Base-by-base conservation (phyloP, 2,113 vertebrate species). In the Zosterops borbonicus region DNA sequence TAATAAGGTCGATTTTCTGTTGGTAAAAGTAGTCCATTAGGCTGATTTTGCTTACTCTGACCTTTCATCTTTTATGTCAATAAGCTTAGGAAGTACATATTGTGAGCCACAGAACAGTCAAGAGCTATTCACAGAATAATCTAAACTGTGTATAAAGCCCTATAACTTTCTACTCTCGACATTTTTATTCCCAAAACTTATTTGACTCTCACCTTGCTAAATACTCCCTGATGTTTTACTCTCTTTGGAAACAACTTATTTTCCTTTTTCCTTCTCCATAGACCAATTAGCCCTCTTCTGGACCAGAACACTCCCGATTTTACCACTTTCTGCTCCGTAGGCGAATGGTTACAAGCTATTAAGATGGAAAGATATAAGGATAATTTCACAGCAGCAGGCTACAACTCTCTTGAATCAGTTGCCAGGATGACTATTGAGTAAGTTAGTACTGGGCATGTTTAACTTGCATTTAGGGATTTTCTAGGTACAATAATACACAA, bases 301-400 rank as follows among this genome's bases (percentile, higher is more conserved):
- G 99, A 99, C 98, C 99, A 99, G 98, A 99, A 98, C 97, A 98
- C 99, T 93, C 99, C 98, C 83, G 99, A 99, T 97, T 99, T 99
- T 98, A 99, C 98, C 86, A 97, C 99, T 94, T 99, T 99, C 97
- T 98, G 99, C 98, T 99, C 99, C 50, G 99, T 99, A 97, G 98
- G 98, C 96, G 99, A 99, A 98, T 99, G 99, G 99, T 98, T 99
- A 97, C 99, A 99, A 98, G 99, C 99, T 98, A 99, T 99, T 98
- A 99, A 99, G 98, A 99, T 99, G 99, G 99, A 99, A 97, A 98
- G 99, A 97, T 99, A 99, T 97, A 98, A 99, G 96, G 99, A 99
- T 97, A 99, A 99, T 98, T 99, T 99, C 98, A 99, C 99, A 96
- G 99, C 99, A 85, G 99, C 99, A 56, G 99, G 99, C 95, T 99